Evolutionary conservation across 2,888 invertebrate species (phyloP), one percentile per base, ranked within the genome.

Genomic region (Buathra laborator): DNA sequence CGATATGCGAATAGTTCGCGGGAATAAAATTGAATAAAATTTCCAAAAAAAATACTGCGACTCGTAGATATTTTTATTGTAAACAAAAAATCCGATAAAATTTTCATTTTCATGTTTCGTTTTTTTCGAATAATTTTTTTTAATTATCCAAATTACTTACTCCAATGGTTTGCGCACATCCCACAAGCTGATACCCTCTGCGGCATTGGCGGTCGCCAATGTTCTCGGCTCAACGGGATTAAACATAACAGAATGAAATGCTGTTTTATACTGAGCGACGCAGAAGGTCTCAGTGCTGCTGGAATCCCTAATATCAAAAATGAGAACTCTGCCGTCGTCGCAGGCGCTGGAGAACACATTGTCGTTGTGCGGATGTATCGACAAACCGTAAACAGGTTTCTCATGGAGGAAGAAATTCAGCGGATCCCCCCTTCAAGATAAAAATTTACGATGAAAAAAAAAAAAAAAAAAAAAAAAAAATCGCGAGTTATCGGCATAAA

Each of bases 211-310:
- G 6, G 98, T 98, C 14, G 97, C 97, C 83, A 99, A 93, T 88
- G 97, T 95, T 89, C 96, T 95, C 0, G 97, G 95, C 91, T 98
- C 98, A 32, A 95, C 94, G 0, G 99, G 99, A 94, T 99, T 98
- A 94, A 97, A 98, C 96, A 97, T 97, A 51, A 98, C 98, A n/a
- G 98, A 97, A 94, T 99, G 98, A 94, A 98, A 99, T n/a, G 98
- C 96, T 75, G 96, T 95, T 89, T 95, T 95, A 90, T 95, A 95
- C 92, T 96, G 96, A 91, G 97, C 95, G 90, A 97, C 94, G 88
- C 96, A 95, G 88, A 96, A 95, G n/a, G 96, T 95, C 87, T 96
- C 96, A 94, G 92, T 85, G 90, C 92, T 89, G 82, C 90, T 90
- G 44, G 91, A 88, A 56, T 96, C 96, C 90, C 98, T 94, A 62